Percentiles rank a stretch among this genome's conserved stretches.
phyloP scores from a whole-genome alignment of 2,113 vertebrate genomes.

The Hyperoodon ampullatus region DNA sequence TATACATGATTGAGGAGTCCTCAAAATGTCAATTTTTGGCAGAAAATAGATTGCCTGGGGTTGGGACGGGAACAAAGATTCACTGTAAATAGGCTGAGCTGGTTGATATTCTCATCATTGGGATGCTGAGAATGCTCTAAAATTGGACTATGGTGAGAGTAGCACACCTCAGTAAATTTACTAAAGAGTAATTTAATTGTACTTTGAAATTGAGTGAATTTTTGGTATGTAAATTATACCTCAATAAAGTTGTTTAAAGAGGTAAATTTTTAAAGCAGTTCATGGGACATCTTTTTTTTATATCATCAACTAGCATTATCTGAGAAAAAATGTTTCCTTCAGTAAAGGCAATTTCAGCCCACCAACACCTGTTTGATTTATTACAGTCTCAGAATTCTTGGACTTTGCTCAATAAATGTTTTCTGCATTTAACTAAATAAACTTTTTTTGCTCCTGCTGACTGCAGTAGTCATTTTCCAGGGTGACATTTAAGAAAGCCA shows the following conservation, averaged over 20 bases:
- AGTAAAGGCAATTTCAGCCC: slow-evolving; percentile 45
- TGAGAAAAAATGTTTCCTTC: slow-evolving; percentile 34
- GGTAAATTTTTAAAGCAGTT: slow-evolving; percentile 45
- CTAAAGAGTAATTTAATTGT: slow-evolving; percentile 24
- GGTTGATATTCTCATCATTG: not conserved
- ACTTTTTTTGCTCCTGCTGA: not conserved
- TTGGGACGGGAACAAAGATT: not conserved
- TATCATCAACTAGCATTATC: slow-evolving; percentile 58
- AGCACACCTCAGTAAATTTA: not conserved
- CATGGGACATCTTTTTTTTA: slow-evolving; percentile 40
- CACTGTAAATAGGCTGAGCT: not conserved
- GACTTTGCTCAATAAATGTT: slow-evolving; percentile 70
- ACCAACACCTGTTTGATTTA: slow-evolving; percentile 65
- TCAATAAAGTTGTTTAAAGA: not conserved
- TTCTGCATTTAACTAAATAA: slow-evolving; percentile 52
- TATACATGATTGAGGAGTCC: not conserved
- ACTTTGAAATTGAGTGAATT: slow-evolving; percentile 26
- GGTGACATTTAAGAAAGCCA: not conserved
- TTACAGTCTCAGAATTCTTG: slow-evolving; percentile 55
- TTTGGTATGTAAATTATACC: slow-evolving; percentile 30
- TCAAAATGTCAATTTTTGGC: not conserved
- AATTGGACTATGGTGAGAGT: not conserved
- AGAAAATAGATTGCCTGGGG: not conserved
- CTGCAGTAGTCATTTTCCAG: slow-evolving; percentile 3
- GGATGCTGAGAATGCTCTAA: not conserved